A percentile compares a stretch with the other conserved stretches of the same genome.
phyloP scores from a whole-genome alignment of 2,888 invertebrate species.

The Dryocosmus kuriphilus region DNA sequence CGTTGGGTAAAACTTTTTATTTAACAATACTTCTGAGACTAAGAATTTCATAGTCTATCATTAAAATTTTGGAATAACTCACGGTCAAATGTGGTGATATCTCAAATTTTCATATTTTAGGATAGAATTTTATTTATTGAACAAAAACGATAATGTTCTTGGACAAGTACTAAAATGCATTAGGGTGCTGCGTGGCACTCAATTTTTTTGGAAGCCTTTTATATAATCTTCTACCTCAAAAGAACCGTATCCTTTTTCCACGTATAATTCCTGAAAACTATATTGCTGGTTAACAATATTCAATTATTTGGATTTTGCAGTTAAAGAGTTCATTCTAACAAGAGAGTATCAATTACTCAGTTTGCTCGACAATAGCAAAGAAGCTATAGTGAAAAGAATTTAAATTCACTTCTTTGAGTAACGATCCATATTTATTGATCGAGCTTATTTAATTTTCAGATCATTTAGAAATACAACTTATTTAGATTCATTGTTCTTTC shows the following conservation, averaged over 20 bases:
- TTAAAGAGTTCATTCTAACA: too few relatives aligned
- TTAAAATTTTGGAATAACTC: neutral
- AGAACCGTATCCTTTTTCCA: constrained; percentile 22
- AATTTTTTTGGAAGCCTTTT: constrained; percentile 18
- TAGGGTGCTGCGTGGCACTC: neutral
- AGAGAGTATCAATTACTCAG: neutral
- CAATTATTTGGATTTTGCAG: neutral
- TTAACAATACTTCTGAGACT: constrained; percentile 1
- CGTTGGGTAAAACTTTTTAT: neutral
- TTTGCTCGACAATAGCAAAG: constrained; percentile 18
- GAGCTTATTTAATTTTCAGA: too few relatives aligned
- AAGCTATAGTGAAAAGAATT: constrained; percentile 8
- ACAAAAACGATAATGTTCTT: neutral
- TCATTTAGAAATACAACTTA: too few relatives aligned
- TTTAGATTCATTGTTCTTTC: too few relatives aligned
- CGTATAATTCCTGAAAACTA: neutral
- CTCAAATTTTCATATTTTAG: neutral
- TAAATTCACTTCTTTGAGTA: neutral
- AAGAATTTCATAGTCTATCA: constrained; percentile 2
- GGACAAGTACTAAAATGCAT: constrained; percentile 1
- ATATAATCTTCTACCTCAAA: constrained; percentile 6
- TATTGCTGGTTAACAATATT: neutral
- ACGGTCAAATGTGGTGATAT: neutral
- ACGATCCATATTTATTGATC: neutral
- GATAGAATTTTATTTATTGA: neutral